Evolutionary conservation across 2,113 vertebrate genomes (phyloP).

Genomic region (Ailuropoda melanoleuca): DNA sequence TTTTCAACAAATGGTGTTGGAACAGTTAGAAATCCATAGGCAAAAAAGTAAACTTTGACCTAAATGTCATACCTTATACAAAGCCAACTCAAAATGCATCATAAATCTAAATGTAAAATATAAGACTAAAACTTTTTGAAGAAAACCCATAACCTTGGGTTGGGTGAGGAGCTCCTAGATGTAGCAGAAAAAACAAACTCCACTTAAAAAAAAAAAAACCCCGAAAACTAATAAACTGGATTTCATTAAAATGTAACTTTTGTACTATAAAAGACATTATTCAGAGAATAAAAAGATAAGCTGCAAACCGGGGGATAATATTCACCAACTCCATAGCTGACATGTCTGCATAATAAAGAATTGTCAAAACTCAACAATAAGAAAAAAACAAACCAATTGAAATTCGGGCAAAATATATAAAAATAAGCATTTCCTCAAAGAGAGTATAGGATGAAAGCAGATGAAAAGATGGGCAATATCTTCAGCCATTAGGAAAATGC

Average conservation of each 20-base stretch:
- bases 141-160: neutral
- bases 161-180: neutral
- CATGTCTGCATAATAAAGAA: neutral
- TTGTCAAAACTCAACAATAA: neutral
- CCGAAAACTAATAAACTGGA: neutral
- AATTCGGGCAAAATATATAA: neutral
- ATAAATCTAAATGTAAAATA: neutral
- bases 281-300: neutral
- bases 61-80: neutral
- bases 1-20: neutral
- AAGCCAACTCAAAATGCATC: neutral
- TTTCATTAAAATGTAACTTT: neutral
- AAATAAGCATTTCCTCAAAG: neutral
- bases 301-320: neutral
- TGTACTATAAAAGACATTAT: neutral
- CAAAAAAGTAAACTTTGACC: neutral
- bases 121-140: neutral
- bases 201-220: neutral
- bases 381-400: neutral
- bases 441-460: neutral
- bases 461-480: neutral
- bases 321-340: neutral
- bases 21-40: neutral
- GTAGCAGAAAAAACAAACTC: neutral
- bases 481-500: neutral